These are phyloP conservation scores for Caradrina clavipalpis DNA, from an alignment of 2,888 invertebrate species.

Conservation along the genomic window DNA sequence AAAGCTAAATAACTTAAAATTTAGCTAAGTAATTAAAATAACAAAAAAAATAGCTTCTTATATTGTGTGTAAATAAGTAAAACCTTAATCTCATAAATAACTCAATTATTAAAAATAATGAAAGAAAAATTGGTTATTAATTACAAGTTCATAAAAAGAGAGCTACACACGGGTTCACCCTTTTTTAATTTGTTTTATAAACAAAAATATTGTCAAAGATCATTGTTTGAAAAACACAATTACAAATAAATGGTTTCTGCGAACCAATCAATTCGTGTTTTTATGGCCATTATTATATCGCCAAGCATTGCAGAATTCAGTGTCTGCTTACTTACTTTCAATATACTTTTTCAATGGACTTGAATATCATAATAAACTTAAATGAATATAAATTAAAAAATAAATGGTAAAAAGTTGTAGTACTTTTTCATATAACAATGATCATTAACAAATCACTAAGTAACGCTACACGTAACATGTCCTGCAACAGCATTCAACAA, in stretches of 20 bases:
- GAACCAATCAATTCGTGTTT: conserved; percentile 7
- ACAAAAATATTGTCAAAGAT: conserved; percentile 39
- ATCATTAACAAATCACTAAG: not conserved
- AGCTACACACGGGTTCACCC: not conserved
- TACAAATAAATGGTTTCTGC: conserved; percentile 13
- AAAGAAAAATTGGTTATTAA: not conserved
- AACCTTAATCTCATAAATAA: not conserved
- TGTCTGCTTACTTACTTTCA: not conserved
- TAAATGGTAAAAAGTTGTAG: not conserved
- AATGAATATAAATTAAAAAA: too few relatives aligned
- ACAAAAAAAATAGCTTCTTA: conserved; percentile 16
- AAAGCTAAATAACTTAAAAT: conserved; percentile 36
- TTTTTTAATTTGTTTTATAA: conserved; percentile 32
- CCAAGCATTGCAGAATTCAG: conserved; percentile 1
- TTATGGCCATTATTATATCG: not conserved
- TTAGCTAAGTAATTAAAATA: not conserved
- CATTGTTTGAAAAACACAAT: conserved; percentile 46
- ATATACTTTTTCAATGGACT: not conserved
- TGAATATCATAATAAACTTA: too few relatives aligned
- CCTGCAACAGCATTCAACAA: conserved; percentile 10
- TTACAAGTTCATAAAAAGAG: conserved; percentile 10
- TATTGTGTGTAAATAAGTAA: not conserved
- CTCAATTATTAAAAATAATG: conserved; percentile 20
- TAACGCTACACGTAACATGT: conserved; percentile 5
- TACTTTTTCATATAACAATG: conserved; percentile 14